Evolutionary conservation across 2,888 invertebrate species (phyloP).

Genomic region (Dorcus hopei): DNA sequence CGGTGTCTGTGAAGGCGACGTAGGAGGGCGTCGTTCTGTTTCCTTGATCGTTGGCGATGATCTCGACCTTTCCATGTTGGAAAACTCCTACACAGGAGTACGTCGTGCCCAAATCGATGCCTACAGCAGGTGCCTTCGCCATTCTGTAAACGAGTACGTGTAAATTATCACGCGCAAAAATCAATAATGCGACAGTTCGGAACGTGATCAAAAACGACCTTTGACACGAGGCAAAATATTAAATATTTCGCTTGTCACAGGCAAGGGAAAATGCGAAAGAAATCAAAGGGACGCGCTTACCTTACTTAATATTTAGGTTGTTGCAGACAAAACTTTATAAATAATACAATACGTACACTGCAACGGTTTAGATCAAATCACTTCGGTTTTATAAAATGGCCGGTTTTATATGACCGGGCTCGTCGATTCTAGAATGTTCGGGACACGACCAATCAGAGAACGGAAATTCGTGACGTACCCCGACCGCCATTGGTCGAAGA

Average conservation of each 20-base stretch:
- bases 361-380: slow-evolving; percentile 39
- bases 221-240: slow-evolving; percentile 1
- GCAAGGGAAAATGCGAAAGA: not conserved
- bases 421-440: slow-evolving; percentile 45
- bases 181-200: not conserved
- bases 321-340: slow-evolving; percentile 41
- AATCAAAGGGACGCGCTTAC: slow-evolving; percentile 3
- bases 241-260: slow-evolving; percentile 2
- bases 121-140: slow-evolving; percentile 82
- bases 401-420: slow-evolving; percentile 42
- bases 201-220: not conserved
- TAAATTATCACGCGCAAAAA: slow-evolving; percentile 1
- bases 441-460: slow-evolving; percentile 7
- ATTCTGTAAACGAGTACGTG: slow-evolving; percentile 45
- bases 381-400: slow-evolving; percentile 35
- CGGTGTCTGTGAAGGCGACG: slow-evolving; percentile 82
- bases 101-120: slow-evolving; percentile 95
- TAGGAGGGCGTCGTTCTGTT: slow-evolving; percentile 84
- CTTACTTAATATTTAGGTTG: slow-evolving; percentile 16
- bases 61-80: slow-evolving; percentile 88
- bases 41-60: slow-evolving; percentile 88
- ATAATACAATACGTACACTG: slow-evolving; percentile 16
- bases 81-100: slow-evolving; percentile 93
- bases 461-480: not conserved
- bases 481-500: slow-evolving; percentile 3